A percentile compares a stretch with the other conserved stretches of the same genome.
Conservation (phyloP, 2,888 invertebrate genomes). For the Diabrotica balteata region DNA sequence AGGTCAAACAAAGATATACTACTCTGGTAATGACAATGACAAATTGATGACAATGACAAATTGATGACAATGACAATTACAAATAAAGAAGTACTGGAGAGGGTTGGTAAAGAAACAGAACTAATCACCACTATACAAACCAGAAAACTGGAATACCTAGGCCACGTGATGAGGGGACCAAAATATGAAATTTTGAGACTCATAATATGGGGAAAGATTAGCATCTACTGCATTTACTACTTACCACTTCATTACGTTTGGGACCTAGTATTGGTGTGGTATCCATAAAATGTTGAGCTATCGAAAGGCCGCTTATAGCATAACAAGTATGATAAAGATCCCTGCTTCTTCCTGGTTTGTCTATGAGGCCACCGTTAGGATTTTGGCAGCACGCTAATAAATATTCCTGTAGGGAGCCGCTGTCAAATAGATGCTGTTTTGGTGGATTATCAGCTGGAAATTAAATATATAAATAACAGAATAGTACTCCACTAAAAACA, state of each 20-base stretch:
- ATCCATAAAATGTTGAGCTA: conserved; percentile 78
- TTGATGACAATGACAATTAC: too few relatives aligned
- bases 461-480: neutral
- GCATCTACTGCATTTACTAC: conserved; percentile 41
- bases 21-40: too few relatives aligned
- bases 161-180: too few relatives aligned
- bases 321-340: conserved; percentile 99
- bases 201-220: too few relatives aligned
- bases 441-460: conserved; percentile 58
- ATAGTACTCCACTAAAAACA: too few relatives aligned
- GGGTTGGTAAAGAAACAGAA: too few relatives aligned
- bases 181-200: too few relatives aligned
- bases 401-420: conserved; percentile 92
- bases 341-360: conserved; percentile 91
- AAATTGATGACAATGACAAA: too few relatives aligned
- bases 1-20: too few relatives aligned
- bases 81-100: too few relatives aligned
- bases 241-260: conserved; percentile 73
- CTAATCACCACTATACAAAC: too few relatives aligned
- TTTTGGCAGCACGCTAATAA: conserved; percentile 92
- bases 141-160: too few relatives aligned
- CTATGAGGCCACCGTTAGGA: conserved; percentile 86
- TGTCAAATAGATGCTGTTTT: conserved; percentile 78
- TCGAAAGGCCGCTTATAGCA: conserved; percentile 89
- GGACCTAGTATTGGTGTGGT: conserved; percentile 70